Percentiles rank a stretch among this genome's conserved stretches.
Evolutionary conservation across 2,888 invertebrate genomes (phyloP).

Genomic region (Clanis bilineata): DNA sequence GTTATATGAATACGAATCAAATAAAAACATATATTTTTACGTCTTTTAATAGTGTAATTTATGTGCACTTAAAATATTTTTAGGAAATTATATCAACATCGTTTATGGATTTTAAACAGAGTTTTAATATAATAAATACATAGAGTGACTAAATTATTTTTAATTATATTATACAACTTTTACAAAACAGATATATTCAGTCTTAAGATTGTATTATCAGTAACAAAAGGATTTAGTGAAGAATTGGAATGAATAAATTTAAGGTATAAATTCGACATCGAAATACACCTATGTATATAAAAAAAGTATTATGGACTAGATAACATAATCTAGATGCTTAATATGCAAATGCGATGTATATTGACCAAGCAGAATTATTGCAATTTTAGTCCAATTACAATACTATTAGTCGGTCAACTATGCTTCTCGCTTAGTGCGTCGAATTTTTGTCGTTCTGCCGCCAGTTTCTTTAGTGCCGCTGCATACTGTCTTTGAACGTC

Average conservation of each 20-base stretch:
- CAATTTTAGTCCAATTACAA: not conserved
- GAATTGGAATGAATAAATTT: constrained; percentile 13
- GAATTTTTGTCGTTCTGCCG: constrained; percentile 59
- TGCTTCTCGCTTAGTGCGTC: constrained; percentile 24
- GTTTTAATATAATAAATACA: not conserved
- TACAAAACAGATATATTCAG: constrained; percentile 43
- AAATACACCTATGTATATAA: not conserved
- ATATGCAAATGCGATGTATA: not conserved
- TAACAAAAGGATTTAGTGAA: constrained; percentile 20
- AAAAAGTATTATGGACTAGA: constrained; percentile 12
- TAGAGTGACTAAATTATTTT: not conserved
- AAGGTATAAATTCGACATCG: not conserved
- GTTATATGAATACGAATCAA: not conserved
- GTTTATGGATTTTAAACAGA: not conserved
- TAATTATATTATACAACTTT: not conserved
- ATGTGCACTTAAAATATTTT: not conserved
- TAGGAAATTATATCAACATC: not conserved
- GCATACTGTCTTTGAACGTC: constrained; percentile 75
- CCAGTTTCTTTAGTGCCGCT: constrained; percentile 66
- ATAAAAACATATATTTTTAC: constrained; percentile 1
- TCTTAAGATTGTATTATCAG: constrained; percentile 50
- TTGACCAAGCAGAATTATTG: not conserved
- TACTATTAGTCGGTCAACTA: not conserved
- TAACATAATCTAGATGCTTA: not conserved
- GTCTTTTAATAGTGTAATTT: not conserved